Conservation (phyloP, 2,113 vertebrate species). For the Xenopus borealis region DNA sequence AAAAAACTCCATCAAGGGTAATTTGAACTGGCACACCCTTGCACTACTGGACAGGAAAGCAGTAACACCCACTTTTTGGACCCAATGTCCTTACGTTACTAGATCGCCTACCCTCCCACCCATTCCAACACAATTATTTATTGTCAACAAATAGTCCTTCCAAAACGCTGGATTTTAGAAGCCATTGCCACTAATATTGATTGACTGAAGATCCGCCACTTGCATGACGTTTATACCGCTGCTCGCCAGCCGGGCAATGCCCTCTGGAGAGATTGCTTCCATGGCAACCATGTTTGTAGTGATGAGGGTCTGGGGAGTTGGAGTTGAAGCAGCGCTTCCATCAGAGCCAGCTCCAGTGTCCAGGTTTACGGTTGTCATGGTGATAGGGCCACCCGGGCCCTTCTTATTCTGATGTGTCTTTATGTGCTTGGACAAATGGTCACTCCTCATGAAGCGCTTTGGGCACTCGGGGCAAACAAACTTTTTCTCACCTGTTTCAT, state of each 20-base stretch:
- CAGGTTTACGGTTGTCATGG: conserved; percentile 67
- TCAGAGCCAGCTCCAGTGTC: conserved; percentile 62
- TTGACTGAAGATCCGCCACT: conserved; percentile 85
- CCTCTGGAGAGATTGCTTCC: conserved; percentile 89
- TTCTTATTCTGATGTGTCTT: conserved; percentile 96
- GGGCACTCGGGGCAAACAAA: conserved; percentile 87
- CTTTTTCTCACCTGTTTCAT: conserved; percentile 82
- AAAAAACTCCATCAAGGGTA: conserved; percentile 8
- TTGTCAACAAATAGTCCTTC: conserved; percentile 17
- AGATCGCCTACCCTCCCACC: conserved; percentile 12
- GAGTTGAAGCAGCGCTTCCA: conserved; percentile 55
- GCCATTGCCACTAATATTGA: conserved; percentile 87
- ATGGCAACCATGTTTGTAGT: conserved; percentile 79
- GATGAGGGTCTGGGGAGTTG: conserved; percentile 73
- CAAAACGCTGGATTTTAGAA: conserved; percentile 67
- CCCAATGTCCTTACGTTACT: conserved; percentile 32
- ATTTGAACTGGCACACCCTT: conserved; percentile 29
- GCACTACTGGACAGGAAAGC: neutral
- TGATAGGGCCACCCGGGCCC: conserved; percentile 50
- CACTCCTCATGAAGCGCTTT: conserved; percentile 95
- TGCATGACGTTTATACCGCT: conserved; percentile 94
- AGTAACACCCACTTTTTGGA: conserved; percentile 47
- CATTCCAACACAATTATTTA: conserved; percentile 12
- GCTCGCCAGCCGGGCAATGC: conserved; percentile 83
- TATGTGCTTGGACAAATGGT: conserved; percentile 93